Conservation (phyloP, 2,888 invertebrate genomes). For the Pristionchus maxplancki region DNA sequence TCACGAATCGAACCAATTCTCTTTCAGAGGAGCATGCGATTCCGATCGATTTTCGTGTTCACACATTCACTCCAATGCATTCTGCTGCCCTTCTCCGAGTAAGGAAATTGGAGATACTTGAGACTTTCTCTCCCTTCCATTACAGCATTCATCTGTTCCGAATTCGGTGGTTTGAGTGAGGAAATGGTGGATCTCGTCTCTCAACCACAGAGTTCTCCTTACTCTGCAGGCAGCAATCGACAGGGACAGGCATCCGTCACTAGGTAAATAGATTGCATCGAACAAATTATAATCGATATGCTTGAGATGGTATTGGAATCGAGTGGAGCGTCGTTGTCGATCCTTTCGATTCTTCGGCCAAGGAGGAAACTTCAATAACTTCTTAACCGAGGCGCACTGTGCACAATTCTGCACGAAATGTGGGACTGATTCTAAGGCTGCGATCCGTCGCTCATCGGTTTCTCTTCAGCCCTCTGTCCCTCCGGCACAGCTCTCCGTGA, state of each 20-base stretch:
- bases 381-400: constrained; percentile 65
- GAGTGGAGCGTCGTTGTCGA: constrained; percentile 59
- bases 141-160: constrained; percentile 63
- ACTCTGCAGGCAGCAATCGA: constrained; percentile 63
- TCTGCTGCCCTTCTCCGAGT: constrained; percentile 60
- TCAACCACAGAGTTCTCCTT: constrained; percentile 55
- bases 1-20: too few species aligned
- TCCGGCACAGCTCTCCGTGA: constrained; percentile 59
- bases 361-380: constrained; percentile 76
- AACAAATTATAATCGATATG: not conserved
- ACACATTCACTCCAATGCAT: constrained; percentile 44
- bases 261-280: constrained; percentile 38
- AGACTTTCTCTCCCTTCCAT: not conserved
- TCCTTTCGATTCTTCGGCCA: constrained; percentile 71
- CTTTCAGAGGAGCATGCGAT: constrained; percentile 52
- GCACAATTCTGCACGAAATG: constrained; percentile 64
- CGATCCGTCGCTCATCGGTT: too few species aligned
- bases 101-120: too few species aligned
- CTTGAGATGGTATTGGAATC: constrained; percentile 65
- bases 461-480: constrained; percentile 50
- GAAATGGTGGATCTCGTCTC: constrained; percentile 53
- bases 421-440: too few species aligned
- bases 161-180: constrained; percentile 60
- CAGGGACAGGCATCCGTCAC: constrained; percentile 56
- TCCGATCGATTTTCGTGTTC: constrained; percentile 57